Conservation (phyloP, 2,113 vertebrate genomes). For the Clarias gariepinus region DNA sequence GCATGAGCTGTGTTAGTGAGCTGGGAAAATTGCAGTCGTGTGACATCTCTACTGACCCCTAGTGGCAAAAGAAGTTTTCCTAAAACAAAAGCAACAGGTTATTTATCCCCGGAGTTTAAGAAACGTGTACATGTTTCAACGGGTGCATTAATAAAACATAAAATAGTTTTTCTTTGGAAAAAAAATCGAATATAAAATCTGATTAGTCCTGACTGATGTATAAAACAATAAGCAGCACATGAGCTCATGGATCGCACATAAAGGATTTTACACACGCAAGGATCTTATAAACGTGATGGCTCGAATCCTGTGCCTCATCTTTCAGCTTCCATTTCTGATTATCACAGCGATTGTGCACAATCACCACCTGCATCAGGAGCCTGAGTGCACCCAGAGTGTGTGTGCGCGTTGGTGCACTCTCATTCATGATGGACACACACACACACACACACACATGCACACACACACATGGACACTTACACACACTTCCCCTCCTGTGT, state of each 20-base stretch:
- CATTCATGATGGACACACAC: background rate
- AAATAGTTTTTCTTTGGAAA: background rate
- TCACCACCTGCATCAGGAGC: background rate
- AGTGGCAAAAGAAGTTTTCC: background rate
- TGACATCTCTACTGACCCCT: background rate
- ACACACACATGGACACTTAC: background rate
- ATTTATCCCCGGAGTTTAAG: background rate
- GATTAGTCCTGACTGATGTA: background rate
- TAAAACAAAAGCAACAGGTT: background rate
- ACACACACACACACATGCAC: background rate
- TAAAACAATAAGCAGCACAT: too few species aligned
- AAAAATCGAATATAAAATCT: background rate
- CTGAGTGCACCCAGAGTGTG: background rate
- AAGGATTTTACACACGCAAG: background rate
- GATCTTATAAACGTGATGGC: background rate
- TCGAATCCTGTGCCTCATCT: background rate
- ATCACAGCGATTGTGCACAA: background rate
- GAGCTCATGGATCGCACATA: background rate
- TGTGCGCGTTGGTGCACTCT: background rate
- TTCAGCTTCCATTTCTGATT: background rate
- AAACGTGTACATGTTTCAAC: background rate
- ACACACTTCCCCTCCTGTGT: constrained; percentile 51
- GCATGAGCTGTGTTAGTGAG: background rate
- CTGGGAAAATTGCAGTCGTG: background rate
- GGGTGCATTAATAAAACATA: background rate